phyloP scores from a whole-genome alignment of 2,113 vertebrate genomes.

The Geothlypis trichas region DNA sequence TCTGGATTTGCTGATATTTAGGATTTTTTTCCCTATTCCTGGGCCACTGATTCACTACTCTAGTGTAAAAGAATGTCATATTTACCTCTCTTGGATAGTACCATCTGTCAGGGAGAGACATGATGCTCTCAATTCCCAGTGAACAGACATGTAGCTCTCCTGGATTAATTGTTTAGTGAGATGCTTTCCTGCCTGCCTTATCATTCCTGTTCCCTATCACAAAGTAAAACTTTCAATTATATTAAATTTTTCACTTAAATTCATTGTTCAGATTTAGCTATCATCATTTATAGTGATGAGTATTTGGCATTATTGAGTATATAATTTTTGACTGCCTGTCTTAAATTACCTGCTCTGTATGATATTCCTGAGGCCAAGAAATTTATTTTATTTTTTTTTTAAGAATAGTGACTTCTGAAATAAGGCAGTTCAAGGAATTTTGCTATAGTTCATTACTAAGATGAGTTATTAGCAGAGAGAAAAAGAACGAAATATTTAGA shows the following conservation, averaged over 20 bases:
- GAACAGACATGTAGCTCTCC: not conserved
- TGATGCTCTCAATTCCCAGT: not conserved
- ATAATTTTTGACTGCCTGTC: not conserved
- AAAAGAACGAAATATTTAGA: not conserved
- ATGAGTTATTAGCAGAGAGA: not conserved
- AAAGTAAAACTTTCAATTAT: not conserved
- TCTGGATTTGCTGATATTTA: not conserved
- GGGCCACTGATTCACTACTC: not conserved
- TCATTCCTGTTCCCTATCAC: not conserved
- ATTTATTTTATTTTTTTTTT: not conserved
- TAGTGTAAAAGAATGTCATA: not conserved
- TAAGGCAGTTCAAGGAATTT: not conserved
- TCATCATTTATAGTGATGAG: not conserved
- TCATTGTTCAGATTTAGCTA: not conserved
- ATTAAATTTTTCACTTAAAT: not conserved
- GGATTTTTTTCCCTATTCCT: not conserved
- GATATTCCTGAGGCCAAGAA: not conserved
- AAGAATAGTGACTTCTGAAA: not conserved
- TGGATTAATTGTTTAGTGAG: not conserved
- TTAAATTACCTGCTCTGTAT: not conserved
- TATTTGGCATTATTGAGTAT: not conserved
- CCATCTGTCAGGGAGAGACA: not conserved
- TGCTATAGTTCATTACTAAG: not conserved
- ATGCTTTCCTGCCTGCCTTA: not conserved
- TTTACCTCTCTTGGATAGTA: not conserved